Evolutionary conservation across 2,797 vertebrate species (phyloP).

Genomic region (Coranthus polyacanthus): DNA sequence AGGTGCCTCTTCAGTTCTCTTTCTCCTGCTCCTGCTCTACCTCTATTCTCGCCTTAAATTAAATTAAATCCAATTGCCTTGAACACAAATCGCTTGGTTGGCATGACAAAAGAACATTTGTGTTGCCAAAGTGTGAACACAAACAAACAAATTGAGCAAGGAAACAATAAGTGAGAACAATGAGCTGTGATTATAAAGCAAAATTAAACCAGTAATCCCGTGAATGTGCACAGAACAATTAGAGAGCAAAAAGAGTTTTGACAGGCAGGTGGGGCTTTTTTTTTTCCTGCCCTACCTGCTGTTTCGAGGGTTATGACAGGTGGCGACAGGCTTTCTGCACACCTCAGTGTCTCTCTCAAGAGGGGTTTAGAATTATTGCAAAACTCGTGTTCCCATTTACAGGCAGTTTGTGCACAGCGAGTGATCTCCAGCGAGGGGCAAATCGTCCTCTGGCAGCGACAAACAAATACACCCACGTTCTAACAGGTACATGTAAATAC

Average conservation of each 20-base stretch:
- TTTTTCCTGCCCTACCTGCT: slow-evolving; percentile 54
- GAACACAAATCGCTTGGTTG: slow-evolving; percentile 68
- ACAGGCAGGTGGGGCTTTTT: slow-evolving; percentile 71
- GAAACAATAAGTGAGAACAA: slow-evolving; percentile 80
- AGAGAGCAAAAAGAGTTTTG: slow-evolving; percentile 66
- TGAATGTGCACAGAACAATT: slow-evolving; percentile 72
- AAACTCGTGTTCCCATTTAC: slow-evolving; percentile 69
- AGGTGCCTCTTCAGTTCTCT: slow-evolving; percentile 47
- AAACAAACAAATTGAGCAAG: slow-evolving; percentile 83
- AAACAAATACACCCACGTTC: slow-evolving; percentile 68
- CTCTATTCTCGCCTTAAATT: slow-evolving; percentile 64
- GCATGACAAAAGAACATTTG: slow-evolving; percentile 78
- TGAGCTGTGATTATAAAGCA: slow-evolving; percentile 75
- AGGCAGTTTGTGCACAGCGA: slow-evolving; percentile 61
- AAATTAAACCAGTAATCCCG: slow-evolving; percentile 77
- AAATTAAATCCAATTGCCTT: slow-evolving; percentile 73
- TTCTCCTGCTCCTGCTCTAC: slow-evolving; percentile 25
- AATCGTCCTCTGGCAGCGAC: slow-evolving; percentile 65
- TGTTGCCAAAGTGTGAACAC: slow-evolving; percentile 71
- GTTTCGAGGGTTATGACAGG: slow-evolving; percentile 77
- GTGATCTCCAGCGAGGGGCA: slow-evolving; percentile 60
- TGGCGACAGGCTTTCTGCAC: slow-evolving; percentile 63
- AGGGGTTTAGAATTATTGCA: slow-evolving; percentile 63
- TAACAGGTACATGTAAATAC: slow-evolving; percentile 53
- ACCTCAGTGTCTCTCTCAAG: slow-evolving; percentile 57